Conservation (phyloP, 2,113 vertebrate genomes). For the Tyrannus savana region DNA sequence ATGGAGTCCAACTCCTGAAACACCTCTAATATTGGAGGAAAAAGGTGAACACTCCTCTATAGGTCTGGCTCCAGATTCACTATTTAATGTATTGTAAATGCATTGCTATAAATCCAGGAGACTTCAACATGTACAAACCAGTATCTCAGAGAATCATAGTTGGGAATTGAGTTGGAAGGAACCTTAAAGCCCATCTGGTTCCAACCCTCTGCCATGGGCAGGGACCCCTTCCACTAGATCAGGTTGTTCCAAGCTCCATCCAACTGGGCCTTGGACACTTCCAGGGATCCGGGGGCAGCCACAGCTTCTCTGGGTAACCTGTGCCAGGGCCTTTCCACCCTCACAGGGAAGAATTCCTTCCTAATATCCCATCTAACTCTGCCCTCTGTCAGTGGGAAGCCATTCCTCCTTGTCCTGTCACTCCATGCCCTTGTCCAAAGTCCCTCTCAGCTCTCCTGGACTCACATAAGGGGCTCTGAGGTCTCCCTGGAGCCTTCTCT, state of each 20-base stretch:
- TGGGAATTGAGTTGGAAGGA: neutral
- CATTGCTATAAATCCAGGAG: neutral
- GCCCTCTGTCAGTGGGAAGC: neutral
- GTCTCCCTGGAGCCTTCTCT: neutral
- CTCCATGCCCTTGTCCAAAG: neutral
- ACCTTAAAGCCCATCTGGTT: neutral
- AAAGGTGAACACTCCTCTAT: neutral
- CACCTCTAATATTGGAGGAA: neutral
- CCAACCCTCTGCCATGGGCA: neutral
- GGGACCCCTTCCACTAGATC: neutral
- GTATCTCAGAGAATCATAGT: neutral
- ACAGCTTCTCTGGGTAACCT: accelerated
- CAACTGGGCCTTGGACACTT: neutral
- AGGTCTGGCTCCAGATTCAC: neutral
- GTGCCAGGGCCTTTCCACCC: neutral
- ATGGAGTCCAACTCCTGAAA: neutral
- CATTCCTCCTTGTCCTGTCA: neutral
- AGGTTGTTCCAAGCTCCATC: neutral
- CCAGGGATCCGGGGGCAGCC: neutral
- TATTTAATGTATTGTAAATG: neutral
- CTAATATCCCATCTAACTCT: neutral
- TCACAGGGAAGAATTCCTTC: neutral
- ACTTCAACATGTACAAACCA: neutral
- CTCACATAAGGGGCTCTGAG: neutral
- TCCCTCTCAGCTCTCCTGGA: neutral